Conservation (phyloP, 2,113 vertebrate species). For the Calyptommatus sinebrachiatus region DNA sequence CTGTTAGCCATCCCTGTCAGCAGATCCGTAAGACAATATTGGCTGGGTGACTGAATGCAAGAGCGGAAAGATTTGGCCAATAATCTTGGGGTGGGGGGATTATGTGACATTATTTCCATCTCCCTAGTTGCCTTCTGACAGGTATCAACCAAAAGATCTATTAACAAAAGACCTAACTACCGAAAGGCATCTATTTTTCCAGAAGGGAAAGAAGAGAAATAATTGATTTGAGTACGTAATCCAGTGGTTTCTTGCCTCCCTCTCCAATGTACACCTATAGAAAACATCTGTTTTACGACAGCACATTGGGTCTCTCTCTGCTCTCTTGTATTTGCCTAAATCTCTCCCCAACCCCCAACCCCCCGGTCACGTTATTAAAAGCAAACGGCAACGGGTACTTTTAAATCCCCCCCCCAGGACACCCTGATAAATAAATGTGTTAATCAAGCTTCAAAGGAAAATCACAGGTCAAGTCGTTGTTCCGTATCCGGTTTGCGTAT, state of each 20-base stretch:
- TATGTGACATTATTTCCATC: not conserved
- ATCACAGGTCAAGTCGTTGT: not conserved
- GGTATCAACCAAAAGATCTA: not conserved
- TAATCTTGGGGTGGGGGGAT: no score
- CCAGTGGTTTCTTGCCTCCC: not conserved
- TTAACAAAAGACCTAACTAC: no score
- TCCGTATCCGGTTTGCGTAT: not conserved
- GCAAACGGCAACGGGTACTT: not conserved
- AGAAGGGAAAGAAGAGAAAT: not conserved
- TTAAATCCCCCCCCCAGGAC: constrained; percentile 42
- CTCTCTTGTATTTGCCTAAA: not conserved
- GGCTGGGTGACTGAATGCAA: not conserved
- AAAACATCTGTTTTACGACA: rapidly evolving
- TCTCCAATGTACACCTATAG: not conserved
- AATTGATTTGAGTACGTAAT: not conserved
- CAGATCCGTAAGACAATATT: no score
- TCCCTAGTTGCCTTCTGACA: rapidly evolving
- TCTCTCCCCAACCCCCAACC: no score
- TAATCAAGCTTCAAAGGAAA: constrained; percentile 23
- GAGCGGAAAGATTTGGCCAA: not conserved
- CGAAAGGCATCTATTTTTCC: not conserved
- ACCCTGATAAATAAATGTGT: constrained; percentile 37
- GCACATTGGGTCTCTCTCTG: not conserved
- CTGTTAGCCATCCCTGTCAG: not conserved
- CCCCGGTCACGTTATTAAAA: constrained; percentile 20